phyloP scores from a whole-genome alignment of 2,797 vertebrate species.

The Todus mexicanus region DNA sequence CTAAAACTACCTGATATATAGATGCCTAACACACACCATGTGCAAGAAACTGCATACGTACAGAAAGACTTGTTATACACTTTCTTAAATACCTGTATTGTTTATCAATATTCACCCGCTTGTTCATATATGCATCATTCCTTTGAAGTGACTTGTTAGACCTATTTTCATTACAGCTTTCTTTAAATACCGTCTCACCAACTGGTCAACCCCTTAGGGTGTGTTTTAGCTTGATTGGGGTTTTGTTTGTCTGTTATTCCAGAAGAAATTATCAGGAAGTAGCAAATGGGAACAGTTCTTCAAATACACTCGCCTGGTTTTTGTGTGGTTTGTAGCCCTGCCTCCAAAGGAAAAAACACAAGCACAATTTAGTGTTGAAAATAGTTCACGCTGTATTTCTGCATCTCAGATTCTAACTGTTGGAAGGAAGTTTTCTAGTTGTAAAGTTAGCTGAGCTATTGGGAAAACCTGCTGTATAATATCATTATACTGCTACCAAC shows the following conservation, averaged over 20 bases:
- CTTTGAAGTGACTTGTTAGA: background rate
- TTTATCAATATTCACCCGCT: background rate
- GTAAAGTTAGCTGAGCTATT: background rate
- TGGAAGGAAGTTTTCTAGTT: background rate
- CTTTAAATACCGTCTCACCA: background rate
- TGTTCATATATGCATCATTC: background rate
- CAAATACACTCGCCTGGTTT: background rate
- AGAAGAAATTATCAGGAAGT: background rate
- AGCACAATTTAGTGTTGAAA: background rate
- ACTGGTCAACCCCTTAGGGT: background rate
- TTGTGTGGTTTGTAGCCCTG: background rate
- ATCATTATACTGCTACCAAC: background rate
- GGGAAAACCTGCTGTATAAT: background rate
- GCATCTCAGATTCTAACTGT: background rate
- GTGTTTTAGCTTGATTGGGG: background rate
- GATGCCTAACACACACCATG: background rate
- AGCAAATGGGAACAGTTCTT: background rate
- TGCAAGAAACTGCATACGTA: background rate
- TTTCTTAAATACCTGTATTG: background rate
- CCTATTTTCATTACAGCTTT: background rate
- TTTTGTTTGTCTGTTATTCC: background rate
- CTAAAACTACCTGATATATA: background rate
- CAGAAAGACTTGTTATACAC: background rate
- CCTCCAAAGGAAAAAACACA: background rate
- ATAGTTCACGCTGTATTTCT: background rate